phyloP scores from a whole-genome alignment of 2,113 vertebrate species.

The Aleadryas rufinucha region DNA sequence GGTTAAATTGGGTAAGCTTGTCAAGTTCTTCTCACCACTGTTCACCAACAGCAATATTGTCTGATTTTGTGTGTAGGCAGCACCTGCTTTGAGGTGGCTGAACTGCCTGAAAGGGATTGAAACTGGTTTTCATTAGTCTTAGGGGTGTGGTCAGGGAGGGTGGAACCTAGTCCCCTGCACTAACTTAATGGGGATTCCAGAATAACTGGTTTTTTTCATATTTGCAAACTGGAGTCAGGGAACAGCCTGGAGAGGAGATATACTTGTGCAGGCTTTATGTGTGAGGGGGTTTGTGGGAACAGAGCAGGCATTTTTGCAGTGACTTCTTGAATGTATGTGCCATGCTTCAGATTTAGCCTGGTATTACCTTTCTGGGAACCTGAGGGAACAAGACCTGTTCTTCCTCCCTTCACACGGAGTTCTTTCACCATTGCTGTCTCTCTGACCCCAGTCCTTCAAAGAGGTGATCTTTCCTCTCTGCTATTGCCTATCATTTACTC shows the following conservation, averaged over 20 bases:
- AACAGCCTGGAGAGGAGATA: not conserved
- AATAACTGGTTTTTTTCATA: not conserved
- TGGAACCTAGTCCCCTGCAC: not conserved
- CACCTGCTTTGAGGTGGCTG: not conserved
- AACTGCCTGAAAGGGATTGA: not conserved
- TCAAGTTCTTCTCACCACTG: not conserved
- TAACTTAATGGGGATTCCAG: not conserved
- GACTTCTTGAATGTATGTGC: not conserved
- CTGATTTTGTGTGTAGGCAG: not conserved
- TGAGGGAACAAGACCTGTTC: not conserved
- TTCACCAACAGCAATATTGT: not conserved
- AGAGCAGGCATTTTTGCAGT: not conserved
- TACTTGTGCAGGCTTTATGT: not conserved
- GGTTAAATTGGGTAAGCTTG: not conserved
- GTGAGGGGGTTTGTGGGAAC: not conserved
- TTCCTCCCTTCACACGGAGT: fast-evolving
- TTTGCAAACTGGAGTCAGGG: not conserved
- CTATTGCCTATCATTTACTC: not conserved
- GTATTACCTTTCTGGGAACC: not conserved
- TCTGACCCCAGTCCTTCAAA: not conserved
- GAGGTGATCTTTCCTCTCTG: not conserved
- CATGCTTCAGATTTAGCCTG: not conserved
- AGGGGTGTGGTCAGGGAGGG: not conserved
- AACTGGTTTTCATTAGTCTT: not conserved
- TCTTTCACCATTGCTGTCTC: not conserved